A percentile compares a stretch with the other conserved stretches of the same genome.
phyloP scores from a whole-genome alignment of 2,888 invertebrate species.

The Agrilus biguttatus region DNA sequence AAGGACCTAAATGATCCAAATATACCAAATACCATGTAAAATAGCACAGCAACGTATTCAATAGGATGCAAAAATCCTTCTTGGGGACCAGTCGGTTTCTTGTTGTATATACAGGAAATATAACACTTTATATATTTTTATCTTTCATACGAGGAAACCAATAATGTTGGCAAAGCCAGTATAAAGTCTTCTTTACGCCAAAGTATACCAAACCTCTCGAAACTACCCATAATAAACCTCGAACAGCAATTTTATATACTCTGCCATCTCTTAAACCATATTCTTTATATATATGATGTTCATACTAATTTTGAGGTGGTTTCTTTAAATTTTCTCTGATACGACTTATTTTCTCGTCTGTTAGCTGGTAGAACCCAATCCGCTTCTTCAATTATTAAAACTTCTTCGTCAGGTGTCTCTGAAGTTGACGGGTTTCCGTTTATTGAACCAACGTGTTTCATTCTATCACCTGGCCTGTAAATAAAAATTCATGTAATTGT shows the following conservation, averaged over 20 bases:
- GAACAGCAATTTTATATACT: conserved; percentile 1
- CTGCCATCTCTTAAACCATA: conserved; percentile 2
- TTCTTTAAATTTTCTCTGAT: conserved; percentile 1
- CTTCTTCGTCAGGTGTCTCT: neutral
- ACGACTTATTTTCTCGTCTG: conserved; percentile 2
- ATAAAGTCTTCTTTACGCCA: conserved; percentile 4
- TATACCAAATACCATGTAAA: neutral
- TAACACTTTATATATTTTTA: neutral
- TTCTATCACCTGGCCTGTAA: conserved; percentile 9
- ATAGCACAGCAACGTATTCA: neutral
- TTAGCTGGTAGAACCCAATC: conserved; percentile 2
- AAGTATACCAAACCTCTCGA: conserved; percentile 7
- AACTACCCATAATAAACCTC: conserved; percentile 7
- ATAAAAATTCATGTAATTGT: conserved; percentile 12
- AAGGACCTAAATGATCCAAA: neutral
- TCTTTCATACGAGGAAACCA: conserved; percentile 2
- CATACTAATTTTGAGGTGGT: neutral
- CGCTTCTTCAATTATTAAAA: neutral
- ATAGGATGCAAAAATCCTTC: conserved; percentile 1
- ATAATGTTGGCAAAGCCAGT: neutral
- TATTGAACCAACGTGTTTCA: conserved; percentile 20
- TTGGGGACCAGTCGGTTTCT: neutral
- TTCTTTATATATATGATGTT: conserved; percentile 1
- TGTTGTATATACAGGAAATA: neutral
- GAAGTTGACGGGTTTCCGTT: conserved; percentile 10